Base-by-base conservation (phyloP, 2,113 vertebrate genomes). In the Nansenia antarctica region DNA sequence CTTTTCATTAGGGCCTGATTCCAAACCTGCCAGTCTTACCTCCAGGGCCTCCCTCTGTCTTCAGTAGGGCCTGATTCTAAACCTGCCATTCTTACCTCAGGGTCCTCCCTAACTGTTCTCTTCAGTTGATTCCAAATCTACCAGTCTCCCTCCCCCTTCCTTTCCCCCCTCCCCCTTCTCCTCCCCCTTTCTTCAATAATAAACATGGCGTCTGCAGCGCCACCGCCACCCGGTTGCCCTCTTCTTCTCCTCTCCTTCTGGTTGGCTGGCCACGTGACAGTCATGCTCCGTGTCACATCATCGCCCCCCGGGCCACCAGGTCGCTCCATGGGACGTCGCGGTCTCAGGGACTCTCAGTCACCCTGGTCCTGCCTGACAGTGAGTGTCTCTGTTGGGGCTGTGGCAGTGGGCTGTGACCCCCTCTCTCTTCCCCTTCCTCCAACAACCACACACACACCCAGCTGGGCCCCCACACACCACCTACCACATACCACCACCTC, bases 301-400 rank as follows among this genome's bases (percentile, higher is more conserved):
- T n/a, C 27, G 42, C 65, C 39, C n/a, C 64, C 8, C 26, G 45
- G 78, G 70, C 82, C 84, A 83, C 35, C 57, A 37, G 84, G 85
- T 90, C 82, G 82, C 54, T 70, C 73, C 72, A 49, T 42, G 62
- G 78, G 76, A 80, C 60, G 32, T 77, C 71, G 77, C 64, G 62
- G 75, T 65, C 57, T 64, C 32, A 54, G 42, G n/a, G n/a, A n/a
- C n/a, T n/a, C n/a, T n/a, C n/a, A n/a, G 62, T 77, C 63, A 1
- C 63, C 57, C 60, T 69, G 73, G 85, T 76, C 64, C 58, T 35
- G 9, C 9, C 58, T 5, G n/a, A 22, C 30, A 30, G 5, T 58
- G 29, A 57, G 54, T 29, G 27, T 3, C 54, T 57, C 27, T 57
- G 54, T 29, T 31, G 45, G n/a, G 45, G 45, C 45, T 49, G 45